Base-by-base conservation (phyloP, 2,113 vertebrate species). In the Stercorarius parasiticus region DNA sequence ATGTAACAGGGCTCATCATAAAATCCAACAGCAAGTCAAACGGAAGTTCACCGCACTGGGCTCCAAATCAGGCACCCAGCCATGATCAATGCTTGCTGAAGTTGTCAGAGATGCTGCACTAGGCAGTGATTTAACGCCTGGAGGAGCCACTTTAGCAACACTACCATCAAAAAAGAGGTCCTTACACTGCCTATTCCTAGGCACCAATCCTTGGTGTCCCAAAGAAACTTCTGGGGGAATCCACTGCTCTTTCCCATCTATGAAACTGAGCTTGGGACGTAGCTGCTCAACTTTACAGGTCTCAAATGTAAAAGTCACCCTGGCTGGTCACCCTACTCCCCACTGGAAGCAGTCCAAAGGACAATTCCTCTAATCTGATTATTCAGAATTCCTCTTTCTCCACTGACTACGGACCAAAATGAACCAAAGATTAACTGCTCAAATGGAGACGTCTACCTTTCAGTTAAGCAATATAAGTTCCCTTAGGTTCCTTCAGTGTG, bases 141-240 rank as follows among this genome's bases (percentile, higher is more conserved):
- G 22, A 71, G 20, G 5, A 87, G 12, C 1, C 38, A 17, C 32
- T 78, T 74, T 5, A 78, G 5, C 36, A 71, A 21, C 36, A 34
- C 11, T 2, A 5, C 16, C 38, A 49, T 34, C 38, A 82, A 64
- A 58, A 4, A 55, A 36, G 16, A 38, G 23, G 14, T 61, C 13
- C 2, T 86, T 17, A 59, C 1, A 0, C 21, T 74, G 16, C 20
- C 15, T 43, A 1, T 2, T 52, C 10, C 32, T 15, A 43, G 36
- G 10, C n/a, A 81, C 4, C 8, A 59, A 4, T 15, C 22, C 21
- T 66, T 70, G 23, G 16, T 32, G 27, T 6, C 11, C 34, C 40
- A 45, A 47, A 45, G 13, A 42, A 73, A 3, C 3, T 56, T 61
- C 55, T 29, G 1, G 13, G 50, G 8, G 13, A 58, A 29, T 38